phyloP scores from a whole-genome alignment of 2,797 vertebrate genomes.

The Notoglanidium macrostoma region DNA sequence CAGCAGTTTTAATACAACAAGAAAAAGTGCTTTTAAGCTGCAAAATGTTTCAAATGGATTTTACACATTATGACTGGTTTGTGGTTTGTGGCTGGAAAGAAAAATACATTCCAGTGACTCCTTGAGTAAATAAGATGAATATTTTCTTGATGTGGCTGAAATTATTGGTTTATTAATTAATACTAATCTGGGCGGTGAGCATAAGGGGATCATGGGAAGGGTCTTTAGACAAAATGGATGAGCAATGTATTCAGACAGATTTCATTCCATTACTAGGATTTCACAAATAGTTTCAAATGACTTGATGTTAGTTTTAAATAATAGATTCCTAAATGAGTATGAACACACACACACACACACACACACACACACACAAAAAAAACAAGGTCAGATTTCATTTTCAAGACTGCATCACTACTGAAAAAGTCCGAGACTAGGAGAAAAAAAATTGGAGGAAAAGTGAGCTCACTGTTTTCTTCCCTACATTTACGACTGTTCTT shows the following conservation, averaged over 20 bases:
- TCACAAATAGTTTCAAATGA: not conserved
- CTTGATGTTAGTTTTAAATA: not conserved
- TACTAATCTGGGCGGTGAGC: constrained; percentile 27
- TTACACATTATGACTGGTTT: constrained; percentile 10
- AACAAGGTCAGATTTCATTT: not conserved
- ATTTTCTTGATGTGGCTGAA: constrained; percentile 9
- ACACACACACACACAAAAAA: not conserved
- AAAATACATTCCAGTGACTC: not conserved
- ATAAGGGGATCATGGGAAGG: constrained; percentile 19
- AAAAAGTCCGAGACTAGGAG: constrained; percentile 2
- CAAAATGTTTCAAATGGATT: not conserved
- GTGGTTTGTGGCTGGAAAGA: constrained; percentile 20
- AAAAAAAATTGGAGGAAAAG: constrained; percentile 46
- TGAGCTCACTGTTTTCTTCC: constrained; percentile 71
- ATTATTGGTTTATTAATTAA: constrained; percentile 31
- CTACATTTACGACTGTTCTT: constrained; percentile 77
- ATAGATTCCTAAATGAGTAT: not conserved
- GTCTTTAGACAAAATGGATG: constrained; percentile 1
- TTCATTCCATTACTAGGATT: constrained; percentile 9
- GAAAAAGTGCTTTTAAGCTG: constrained; percentile 16
- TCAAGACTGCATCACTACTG: not conserved
- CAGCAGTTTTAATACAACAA: not conserved
- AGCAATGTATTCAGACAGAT: not conserved
- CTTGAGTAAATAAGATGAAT: constrained; percentile 13
- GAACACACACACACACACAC: not conserved